A percentile compares a stretch with the other conserved stretches of the same genome.
Evolutionary conservation across 2,797 vertebrate genomes (phyloP).

Genomic region (Mastacembelus armatus): DNA sequence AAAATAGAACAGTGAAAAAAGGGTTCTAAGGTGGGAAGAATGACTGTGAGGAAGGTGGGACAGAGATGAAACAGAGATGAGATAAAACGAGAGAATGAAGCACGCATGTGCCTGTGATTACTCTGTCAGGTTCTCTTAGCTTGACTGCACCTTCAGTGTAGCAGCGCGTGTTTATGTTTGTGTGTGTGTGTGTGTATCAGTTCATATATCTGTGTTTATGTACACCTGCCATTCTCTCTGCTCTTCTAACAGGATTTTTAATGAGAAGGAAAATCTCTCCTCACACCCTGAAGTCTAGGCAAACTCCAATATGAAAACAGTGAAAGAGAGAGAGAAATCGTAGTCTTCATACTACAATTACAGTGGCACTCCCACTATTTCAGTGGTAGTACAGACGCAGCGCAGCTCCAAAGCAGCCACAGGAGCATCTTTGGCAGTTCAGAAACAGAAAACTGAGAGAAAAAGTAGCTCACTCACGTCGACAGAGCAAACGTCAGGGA

Average conservation of each 20-base stretch:
- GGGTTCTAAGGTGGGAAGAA: not conserved
- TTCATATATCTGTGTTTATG: conserved; percentile 16
- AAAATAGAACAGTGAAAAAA: not conserved
- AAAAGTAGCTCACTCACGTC: conserved; percentile 25
- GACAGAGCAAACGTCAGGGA: conserved; percentile 42
- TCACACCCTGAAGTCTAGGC: conserved; percentile 51
- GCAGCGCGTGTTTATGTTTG: conserved; percentile 21
- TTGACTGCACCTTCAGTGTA: conserved; percentile 24
- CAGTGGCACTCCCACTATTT: conserved; percentile 29
- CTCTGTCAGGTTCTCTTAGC: conserved; percentile 52
- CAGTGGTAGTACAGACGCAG: conserved; percentile 12
- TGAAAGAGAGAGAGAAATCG: not conserved
- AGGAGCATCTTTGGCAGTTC: conserved; percentile 41
- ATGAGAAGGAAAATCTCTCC: conserved; percentile 63
- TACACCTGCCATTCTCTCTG: conserved; percentile 29
- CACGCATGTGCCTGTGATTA: conserved; percentile 51
- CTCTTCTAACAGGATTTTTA: conserved; percentile 54
- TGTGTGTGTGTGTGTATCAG: conserved; percentile 10
- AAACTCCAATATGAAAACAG: conserved; percentile 51
- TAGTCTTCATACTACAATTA: conserved; percentile 49
- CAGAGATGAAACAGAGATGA: conserved; percentile 30
- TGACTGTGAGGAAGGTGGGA: conserved; percentile 21
- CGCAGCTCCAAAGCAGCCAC: conserved; percentile 17
- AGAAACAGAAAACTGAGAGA: conserved; percentile 22
- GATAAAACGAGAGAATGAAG: conserved; percentile 18